Conservation (phyloP, 1,140 invertebrate genomes). For the Pogonomyrmex californicus region DNA sequence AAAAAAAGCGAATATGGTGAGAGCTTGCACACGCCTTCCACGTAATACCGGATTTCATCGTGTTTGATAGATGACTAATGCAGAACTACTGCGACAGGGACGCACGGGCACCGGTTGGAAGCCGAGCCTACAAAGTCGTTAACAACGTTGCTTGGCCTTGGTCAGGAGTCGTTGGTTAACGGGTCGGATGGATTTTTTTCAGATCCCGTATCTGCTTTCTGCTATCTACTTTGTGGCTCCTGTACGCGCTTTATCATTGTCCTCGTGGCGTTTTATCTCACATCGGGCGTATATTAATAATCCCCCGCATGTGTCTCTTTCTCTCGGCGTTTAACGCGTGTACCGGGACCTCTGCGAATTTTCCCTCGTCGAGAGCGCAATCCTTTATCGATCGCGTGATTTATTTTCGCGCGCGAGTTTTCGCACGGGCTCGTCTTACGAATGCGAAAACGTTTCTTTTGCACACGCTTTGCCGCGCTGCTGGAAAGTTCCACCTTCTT, state of each 20-base stretch:
- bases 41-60: constrained; percentile 76
- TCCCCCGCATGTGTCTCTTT: constrained; percentile 40
- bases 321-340: constrained; percentile 31
- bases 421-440: not conserved
- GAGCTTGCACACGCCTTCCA: constrained; percentile 48
- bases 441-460: not conserved
- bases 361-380: not conserved
- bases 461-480: not conserved
- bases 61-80: constrained; percentile 77
- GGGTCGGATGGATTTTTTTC: constrained; percentile 65
- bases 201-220: constrained; percentile 74
- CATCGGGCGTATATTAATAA: constrained; percentile 55
- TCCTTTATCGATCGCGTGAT: constrained; percentile 48
- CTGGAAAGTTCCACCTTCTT: not conserved
- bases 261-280: constrained; percentile 65
- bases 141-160: constrained; percentile 74
- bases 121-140: constrained; percentile 70
- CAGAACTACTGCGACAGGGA: constrained; percentile 46
- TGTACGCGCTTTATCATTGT: constrained; percentile 71
- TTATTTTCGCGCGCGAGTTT: constrained; percentile 43
- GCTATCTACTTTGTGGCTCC: constrained; percentile 68
- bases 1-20: constrained; percentile 11
- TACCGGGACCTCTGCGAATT: constrained; percentile 34
- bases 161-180: constrained; percentile 74
- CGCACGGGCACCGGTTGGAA: constrained; percentile 41